Percentiles rank a stretch among this genome's conserved stretches.
Conservation (phyloP, 2,797 vertebrate genomes). For the Oryzias sinensis region DNA sequence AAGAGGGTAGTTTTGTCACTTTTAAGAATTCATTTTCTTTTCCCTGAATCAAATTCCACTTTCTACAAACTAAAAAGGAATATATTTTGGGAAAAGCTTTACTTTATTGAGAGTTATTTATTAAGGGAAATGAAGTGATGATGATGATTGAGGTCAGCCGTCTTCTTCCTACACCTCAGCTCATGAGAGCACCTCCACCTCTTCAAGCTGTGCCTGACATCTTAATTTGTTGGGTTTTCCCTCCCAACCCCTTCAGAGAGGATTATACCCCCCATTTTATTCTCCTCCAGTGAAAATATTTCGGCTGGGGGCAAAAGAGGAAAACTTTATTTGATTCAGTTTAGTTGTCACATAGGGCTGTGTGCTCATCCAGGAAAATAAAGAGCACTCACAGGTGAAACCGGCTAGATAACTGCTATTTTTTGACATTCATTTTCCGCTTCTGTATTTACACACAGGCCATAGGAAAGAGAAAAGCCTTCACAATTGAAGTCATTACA, state of each 20-base stretch:
- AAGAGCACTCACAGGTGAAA: slow-evolving; percentile 32
- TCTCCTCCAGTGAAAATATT: slow-evolving; percentile 38
- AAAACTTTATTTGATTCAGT: slow-evolving; percentile 37
- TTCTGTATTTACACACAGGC: slow-evolving; percentile 33
- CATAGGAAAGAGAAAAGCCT: slow-evolving; percentile 24
- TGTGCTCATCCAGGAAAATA: slow-evolving; percentile 31
- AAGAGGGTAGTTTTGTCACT: no score
- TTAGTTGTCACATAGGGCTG: slow-evolving; percentile 13
- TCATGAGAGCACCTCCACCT: slow-evolving; percentile 35
- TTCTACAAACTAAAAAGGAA: slow-evolving; percentile 52
- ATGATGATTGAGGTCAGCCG: slow-evolving; percentile 51
- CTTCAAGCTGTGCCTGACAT: slow-evolving; percentile 48
- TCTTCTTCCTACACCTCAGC: slow-evolving; percentile 22
- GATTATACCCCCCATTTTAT: slow-evolving; percentile 41
- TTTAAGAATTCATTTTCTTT: no score
- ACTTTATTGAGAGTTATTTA: slow-evolving; percentile 41
- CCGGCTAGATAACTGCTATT: slow-evolving; percentile 33
- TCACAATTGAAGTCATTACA: slow-evolving; percentile 41
- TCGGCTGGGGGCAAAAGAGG: slow-evolving; percentile 26
- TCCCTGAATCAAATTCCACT: no score
- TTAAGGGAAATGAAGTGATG: slow-evolving; percentile 39
- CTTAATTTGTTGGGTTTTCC: slow-evolving; percentile 56
- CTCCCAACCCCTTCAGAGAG: slow-evolving; percentile 32
- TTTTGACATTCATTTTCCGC: slow-evolving; percentile 27
- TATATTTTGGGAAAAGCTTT: slow-evolving; percentile 36